Base-by-base conservation (phyloP, 2,797 vertebrate species). In the Pantherophis vulpinus region DNA sequence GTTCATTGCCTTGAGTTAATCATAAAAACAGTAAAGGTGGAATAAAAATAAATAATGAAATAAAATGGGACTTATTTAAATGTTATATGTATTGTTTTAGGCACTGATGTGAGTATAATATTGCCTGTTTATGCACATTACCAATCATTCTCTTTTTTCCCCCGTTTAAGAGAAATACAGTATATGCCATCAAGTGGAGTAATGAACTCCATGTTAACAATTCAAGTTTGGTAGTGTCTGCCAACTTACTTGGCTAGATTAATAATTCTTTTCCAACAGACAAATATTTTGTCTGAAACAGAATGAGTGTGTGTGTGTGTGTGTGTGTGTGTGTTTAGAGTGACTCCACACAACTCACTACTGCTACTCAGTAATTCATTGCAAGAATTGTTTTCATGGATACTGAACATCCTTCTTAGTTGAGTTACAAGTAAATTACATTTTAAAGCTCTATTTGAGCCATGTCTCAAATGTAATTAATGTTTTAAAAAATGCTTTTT, bases 61-160 rank as follows among this genome's bases (percentile, higher is more conserved):
- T 32, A 70, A 70, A 70, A 70, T 8, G 5, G 14, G 25, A 1
- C 2, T 4, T 25, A 61, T 89, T 42, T 60, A 59, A 88, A 88
- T 25, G 10, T 59, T 88, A 59, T 32, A 37, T 2, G 20, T 23
- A 59, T 58, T 37, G 37, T 2, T 18, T 25, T 37, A 58, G n/a
- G 18, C 18, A 12, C 18, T 23, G 12, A 12, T 37, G 6, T 89
- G 23, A 59, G 32, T 60, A 59, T 42, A 20, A 37, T 27, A 42
- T 23, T 79, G 18, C 32, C 70, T 79, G 70, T 79, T 79, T 79
- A 58, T 32, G 29, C 86, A 56, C 7, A n/a, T 29, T 87, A 87
- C 1, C 6, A n/a, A 56, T 55, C 51, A 56, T n/a, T 47, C 47
- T 29, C 27, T n/a, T 4, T 3, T 2, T 0, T 1, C 37, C 13